Conservation (phyloP, 2,888 invertebrate species). For the Platerodrilus igneus region DNA sequence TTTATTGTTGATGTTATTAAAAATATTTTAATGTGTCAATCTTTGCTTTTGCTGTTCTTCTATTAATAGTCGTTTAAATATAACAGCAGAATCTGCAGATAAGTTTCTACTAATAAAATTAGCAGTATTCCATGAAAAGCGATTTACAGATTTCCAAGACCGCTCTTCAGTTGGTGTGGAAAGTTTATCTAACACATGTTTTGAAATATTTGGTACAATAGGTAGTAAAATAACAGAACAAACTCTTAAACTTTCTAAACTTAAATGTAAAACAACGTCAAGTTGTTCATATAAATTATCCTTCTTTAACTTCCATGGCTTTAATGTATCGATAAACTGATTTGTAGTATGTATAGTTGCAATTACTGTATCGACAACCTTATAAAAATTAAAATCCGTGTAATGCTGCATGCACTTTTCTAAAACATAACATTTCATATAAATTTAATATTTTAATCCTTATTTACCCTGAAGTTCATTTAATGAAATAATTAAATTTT, state of each 20-base stretch:
- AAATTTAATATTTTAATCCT: too few species aligned
- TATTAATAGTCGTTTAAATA: slow-evolving; percentile 40
- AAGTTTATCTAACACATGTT: slow-evolving; percentile 66
- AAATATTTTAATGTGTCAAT: slow-evolving; percentile 3
- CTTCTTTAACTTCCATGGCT: slow-evolving; percentile 85
- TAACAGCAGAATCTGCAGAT: slow-evolving; percentile 30
- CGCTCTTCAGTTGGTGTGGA: slow-evolving; percentile 49
- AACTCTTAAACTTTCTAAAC: slow-evolving; percentile 80
- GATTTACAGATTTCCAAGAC: slow-evolving; percentile 50
- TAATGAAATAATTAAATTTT: slow-evolving; percentile 55
- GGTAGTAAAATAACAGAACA: slow-evolving; percentile 79
- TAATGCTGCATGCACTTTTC: slow-evolving; percentile 66
- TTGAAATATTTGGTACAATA: slow-evolving; percentile 70
- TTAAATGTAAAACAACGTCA: slow-evolving; percentile 71
- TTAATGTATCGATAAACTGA: slow-evolving; percentile 76
- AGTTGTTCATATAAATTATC: slow-evolving; percentile 50
- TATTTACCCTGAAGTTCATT: slow-evolving; percentile 54
- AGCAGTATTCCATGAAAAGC: slow-evolving; percentile 35
- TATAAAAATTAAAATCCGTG: slow-evolving; percentile 73
- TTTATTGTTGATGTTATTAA: too few species aligned
- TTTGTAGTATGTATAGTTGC: slow-evolving; percentile 73
- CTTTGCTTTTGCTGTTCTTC: slow-evolving; percentile 26
- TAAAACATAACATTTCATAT: too few species aligned
- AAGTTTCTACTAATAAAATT: slow-evolving; percentile 32
- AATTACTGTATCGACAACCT: slow-evolving; percentile 74